Evolutionary conservation across 2,797 vertebrate species (phyloP), one percentile per base, ranked within the genome.

Genomic region (Tiaroga cobitis): DNA sequence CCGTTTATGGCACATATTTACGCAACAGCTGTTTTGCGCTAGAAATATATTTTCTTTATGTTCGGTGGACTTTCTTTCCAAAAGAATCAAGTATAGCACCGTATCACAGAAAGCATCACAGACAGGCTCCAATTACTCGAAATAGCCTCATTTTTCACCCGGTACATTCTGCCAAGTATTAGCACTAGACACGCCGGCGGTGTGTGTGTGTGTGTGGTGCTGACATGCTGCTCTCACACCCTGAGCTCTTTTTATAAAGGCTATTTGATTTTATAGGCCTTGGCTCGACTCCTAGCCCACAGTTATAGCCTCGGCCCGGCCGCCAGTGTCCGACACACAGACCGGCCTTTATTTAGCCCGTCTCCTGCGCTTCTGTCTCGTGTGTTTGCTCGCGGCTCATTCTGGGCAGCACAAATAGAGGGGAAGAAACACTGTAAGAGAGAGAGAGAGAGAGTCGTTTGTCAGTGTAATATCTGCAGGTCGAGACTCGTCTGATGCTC

Each of bases 401-500:
- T 73, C 65, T 49, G 29, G 19, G 24, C 29, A 37, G 51, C 46
- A 86, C 54, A 32, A 84, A 43, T 7, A 32, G 43, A 74, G 46
- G 54, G 6, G 37, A 54, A 77, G 39, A 61, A 75, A 51, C 21
- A 26, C 5, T 24, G 19, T 21, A 51, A 43, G 5, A 21, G n/a
- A 37, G 19, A 43, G 43, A 43, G 41, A 46, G 43, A 21, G 56
- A 54, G 54, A 82, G 82, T 16, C 41, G 65, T 46, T n/a, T 87
- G 74, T 89, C 73, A 67, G 29, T 78, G 29, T 85, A 46, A 73
- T 82, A 78, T 87, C 85, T 81, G 84, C 78, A 81, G 89, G 93
- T 90, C 80, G 69, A 88, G 90, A 86, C 93, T 90, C 91, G 92
- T 90, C 89, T n/a, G 24, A 3, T 10, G 21, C 8, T 85, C 85